Evolutionary conservation across 2,888 invertebrate species (phyloP), one percentile per base, ranked within the genome.

Genomic region (Oscheius sp.): DNA sequence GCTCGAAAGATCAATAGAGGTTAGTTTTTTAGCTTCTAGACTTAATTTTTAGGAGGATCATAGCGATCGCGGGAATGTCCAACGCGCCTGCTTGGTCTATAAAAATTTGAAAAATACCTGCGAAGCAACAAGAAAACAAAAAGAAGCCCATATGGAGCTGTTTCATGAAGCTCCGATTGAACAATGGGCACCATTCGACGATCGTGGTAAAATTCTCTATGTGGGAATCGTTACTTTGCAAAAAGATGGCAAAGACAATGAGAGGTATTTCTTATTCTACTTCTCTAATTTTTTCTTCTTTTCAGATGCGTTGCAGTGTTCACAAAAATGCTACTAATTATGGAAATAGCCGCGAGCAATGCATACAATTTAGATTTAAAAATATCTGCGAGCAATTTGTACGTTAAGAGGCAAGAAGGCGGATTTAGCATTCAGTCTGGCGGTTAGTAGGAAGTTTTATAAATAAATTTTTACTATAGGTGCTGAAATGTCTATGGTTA

Each of bases 71-170:
- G 97, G 97, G 0, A 96, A 98, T 86, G 94, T 95, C 0, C 96
- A 97, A 87, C 90, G 97, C 75, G 94, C 96, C 47, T 92, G 94
- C 73, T 91, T 92, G 77, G 93, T 97, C 38, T 98, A 93, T 87
- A 93, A 94, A 87, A 95, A 96, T 83, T 92, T 98, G 84, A 92
- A 94, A 80, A 94, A 93, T 80, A 91, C 91, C 20, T 95, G 95
- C 87, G 91, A 92, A 62, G 91, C 92, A 28, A 91, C 93, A 41
- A 90, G 97, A 44, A 91, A 94, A 17, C 94, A 96, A 86, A 95
- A 95, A 87, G 96, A 98, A 88, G 89, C 95, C 79, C 97, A 98
- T 84, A 89, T 95, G 70, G 97, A 97, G 88, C 93, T 98, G 67
- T 90, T 97, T 75, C 59, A 70, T n/a, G 93, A 93, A 0, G 94